Conservation (phyloP, 2,113 vertebrate genomes). For the Mystacornis crossleyi region DNA sequence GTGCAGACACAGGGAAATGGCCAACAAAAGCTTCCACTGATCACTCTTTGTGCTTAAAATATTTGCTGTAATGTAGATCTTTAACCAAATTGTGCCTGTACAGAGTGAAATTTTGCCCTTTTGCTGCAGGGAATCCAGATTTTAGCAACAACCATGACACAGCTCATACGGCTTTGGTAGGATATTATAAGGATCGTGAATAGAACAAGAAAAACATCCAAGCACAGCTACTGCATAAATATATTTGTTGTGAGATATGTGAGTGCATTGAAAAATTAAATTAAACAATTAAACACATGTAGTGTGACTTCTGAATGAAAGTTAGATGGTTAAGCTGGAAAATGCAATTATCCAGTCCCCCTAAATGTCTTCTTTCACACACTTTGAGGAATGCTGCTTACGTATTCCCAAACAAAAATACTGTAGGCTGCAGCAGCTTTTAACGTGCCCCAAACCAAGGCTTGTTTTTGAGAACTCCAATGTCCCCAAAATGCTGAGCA, state of each 20-base stretch:
- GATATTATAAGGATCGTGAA: not conserved
- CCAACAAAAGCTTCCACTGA: not conserved
- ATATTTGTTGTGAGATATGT: not conserved
- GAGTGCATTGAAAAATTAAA: not conserved
- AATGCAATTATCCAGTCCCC: not conserved
- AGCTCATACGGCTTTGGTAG: not conserved
- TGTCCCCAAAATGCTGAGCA: not conserved
- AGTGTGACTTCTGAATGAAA: not conserved
- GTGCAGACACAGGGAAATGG: not conserved
- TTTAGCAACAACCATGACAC: not conserved
- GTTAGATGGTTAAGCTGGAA: not conserved
- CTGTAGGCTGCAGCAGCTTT: not conserved
- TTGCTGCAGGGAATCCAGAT: not conserved
- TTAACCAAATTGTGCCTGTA: not conserved
- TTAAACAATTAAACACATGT: not conserved
- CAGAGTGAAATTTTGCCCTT: not conserved
- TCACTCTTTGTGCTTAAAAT: not conserved
- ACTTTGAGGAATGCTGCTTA: not conserved
- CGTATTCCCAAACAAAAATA: not conserved
- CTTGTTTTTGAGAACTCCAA: not conserved
- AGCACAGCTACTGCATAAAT: not conserved
- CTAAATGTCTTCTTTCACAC: not conserved
- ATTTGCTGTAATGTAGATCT: not conserved
- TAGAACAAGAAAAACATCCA: not conserved
- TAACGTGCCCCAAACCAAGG: not conserved